A percentile compares a stretch with the other conserved stretches of the same genome.
These are phyloP conservation scores for Drosophila monieri DNA, from an alignment of 2,888 invertebrate genomes.

Conservation along the genomic window DNA sequence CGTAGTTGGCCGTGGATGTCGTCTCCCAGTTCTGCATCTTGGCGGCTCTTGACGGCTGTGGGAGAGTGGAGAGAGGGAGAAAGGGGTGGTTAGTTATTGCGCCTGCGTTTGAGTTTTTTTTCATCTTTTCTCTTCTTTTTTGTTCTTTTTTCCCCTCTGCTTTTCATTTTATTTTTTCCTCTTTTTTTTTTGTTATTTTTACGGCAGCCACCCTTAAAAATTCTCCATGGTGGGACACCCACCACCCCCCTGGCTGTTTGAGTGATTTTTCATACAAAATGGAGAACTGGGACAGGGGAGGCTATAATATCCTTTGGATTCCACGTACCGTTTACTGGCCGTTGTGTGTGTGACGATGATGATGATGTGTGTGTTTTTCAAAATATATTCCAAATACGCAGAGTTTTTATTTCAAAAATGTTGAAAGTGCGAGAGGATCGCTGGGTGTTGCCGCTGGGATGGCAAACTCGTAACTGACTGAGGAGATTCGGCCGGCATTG, in stretches of 20 bases:
- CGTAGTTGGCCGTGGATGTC: conserved; percentile 79
- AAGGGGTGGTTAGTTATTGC: conserved; percentile 54
- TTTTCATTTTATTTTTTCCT: conserved; percentile 42
- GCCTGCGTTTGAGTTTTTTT: conserved; percentile 77
- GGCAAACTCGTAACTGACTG: conserved; percentile 57
- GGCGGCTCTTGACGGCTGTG: conserved; percentile 50
- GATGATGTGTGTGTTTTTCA: conserved; percentile 15
- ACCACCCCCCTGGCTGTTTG: conserved; percentile 42
- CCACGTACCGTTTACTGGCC: conserved; percentile 42
- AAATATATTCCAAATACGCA: conserved; percentile 60
- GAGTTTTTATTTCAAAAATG: conserved; percentile 1
- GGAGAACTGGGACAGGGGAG: conserved; percentile 18
- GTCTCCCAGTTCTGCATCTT: conserved; percentile 84
- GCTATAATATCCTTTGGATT: conserved; percentile 12
- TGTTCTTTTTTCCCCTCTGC: conserved; percentile 22
- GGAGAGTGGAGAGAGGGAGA: conserved; percentile 27
- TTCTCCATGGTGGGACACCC: conserved; percentile 26
- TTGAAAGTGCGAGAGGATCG: background rate
- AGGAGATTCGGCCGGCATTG: conserved; percentile 32
- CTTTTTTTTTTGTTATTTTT: conserved; percentile 47
- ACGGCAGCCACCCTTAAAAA: conserved; percentile 71
- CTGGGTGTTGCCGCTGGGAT: conserved; percentile 50
- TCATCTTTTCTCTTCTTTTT: conserved; percentile 32
- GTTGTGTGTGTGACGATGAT: conserved; percentile 9
- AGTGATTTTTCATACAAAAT: conserved; percentile 63